These are phyloP conservation scores for Apus apus DNA, from an alignment of 2,113 vertebrate genomes.

Conservation along the genomic window DNA sequence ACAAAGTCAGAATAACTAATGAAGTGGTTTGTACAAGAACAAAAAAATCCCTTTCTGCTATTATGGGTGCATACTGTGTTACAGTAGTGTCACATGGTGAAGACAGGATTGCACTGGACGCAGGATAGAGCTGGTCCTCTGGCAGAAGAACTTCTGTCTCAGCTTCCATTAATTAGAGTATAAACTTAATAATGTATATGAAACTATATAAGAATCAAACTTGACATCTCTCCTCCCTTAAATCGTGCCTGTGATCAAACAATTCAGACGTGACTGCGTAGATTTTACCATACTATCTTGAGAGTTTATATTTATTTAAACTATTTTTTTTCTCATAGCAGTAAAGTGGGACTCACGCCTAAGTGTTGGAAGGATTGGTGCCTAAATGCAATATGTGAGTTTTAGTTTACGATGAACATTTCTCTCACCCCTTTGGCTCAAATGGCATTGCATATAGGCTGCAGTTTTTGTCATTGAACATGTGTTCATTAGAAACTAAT, in stretches of 20 bases:
- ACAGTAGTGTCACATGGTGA: neutral
- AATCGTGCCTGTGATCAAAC: neutral
- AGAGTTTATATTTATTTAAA: neutral
- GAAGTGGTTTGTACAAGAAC: neutral
- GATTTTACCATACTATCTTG: neutral
- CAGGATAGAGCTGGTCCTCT: neutral
- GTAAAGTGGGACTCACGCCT: neutral
- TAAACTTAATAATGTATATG: neutral
- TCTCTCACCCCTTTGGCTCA: neutral
- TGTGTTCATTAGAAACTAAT: slow-evolving; percentile 63
- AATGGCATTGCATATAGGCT: neutral
- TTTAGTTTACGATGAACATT: neutral
- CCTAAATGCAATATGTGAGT: neutral
- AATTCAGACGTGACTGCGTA: neutral
- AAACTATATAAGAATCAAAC: neutral
- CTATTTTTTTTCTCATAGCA: neutral
- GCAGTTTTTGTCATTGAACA: slow-evolving; percentile 8
- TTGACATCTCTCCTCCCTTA: neutral
- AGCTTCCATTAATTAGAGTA: neutral
- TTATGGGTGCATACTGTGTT: neutral
- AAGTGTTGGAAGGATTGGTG: neutral
- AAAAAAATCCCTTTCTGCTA: neutral
- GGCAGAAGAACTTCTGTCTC: neutral
- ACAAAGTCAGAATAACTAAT: neutral
- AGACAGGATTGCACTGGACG: neutral